These are phyloP conservation scores for Drosophila pandora DNA, from an alignment of 1,140 invertebrate species.

Conservation along the genomic window DNA sequence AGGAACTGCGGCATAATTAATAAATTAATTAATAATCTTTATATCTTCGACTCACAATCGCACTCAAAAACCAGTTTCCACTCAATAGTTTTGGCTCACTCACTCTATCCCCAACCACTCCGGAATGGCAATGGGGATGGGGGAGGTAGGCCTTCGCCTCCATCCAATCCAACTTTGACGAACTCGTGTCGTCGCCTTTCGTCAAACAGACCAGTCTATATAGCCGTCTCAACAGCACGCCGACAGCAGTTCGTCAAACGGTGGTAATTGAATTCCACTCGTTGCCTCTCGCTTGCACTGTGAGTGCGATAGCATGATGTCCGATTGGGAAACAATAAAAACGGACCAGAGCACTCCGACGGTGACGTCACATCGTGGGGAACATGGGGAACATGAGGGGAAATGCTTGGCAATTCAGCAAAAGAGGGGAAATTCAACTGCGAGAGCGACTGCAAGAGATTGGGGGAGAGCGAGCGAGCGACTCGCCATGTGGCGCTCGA, in stretches of 20 bases:
- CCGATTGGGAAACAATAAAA: slow-evolving; percentile 71
- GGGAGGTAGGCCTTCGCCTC: slow-evolving; percentile 14
- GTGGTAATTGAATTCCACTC: slow-evolving; percentile 74
- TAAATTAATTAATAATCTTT: slow-evolving; percentile 37
- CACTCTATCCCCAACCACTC: slow-evolving; percentile 47
- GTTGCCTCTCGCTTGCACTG: slow-evolving; percentile 32
- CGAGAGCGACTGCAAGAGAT: slow-evolving; percentile 18
- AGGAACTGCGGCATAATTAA: slow-evolving; percentile 39
- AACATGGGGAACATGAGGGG: slow-evolving; percentile 10
- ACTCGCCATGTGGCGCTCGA: background rate
- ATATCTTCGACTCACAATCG: slow-evolving; percentile 16
- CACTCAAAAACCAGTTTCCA: slow-evolving; percentile 52
- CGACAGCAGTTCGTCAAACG: slow-evolving; percentile 83
- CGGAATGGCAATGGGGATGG: slow-evolving; percentile 28
- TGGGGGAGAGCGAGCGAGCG: slow-evolving; percentile 18
- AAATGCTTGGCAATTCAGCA: slow-evolving; percentile 62
- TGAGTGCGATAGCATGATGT: slow-evolving; percentile 56
- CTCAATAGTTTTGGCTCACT: slow-evolving; percentile 40
- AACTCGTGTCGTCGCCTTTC: slow-evolving; percentile 79
- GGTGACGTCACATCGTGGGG: slow-evolving; percentile 54
- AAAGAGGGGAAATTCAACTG: slow-evolving; percentile 63
- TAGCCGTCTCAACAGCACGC: slow-evolving; percentile 47
- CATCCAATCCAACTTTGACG: slow-evolving; percentile 63
- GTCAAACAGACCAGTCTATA: slow-evolving; percentile 57
- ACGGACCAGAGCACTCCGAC: slow-evolving; percentile 30